Conservation (phyloP, 2,113 vertebrate species). For the Pelusios castaneus region DNA sequence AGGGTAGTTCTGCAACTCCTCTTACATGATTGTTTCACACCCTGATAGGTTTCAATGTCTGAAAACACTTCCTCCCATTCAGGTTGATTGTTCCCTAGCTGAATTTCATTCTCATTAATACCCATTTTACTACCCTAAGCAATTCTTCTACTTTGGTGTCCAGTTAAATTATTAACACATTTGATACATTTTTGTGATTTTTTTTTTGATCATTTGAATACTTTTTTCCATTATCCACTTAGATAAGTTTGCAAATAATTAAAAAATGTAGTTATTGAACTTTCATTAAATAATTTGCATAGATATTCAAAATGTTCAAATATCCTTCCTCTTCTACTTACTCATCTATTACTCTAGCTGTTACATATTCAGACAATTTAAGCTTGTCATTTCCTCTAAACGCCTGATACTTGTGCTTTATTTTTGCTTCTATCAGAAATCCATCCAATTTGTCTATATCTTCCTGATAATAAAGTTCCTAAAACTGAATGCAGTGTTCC, state of each 20-base stretch:
- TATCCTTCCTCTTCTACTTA: not conserved
- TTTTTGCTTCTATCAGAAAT: not conserved
- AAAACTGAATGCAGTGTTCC: not conserved
- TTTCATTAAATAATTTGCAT: not conserved
- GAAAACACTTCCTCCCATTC: not conserved
- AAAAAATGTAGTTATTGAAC: not conserved
- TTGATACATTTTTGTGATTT: not conserved
- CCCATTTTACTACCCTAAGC: not conserved
- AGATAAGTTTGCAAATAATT: not conserved
- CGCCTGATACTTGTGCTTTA: not conserved
- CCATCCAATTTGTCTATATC: not conserved
- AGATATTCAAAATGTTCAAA: not conserved
- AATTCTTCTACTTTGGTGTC: not conserved
- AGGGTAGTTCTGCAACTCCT: rapidly evolving
- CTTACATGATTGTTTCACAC: not conserved
- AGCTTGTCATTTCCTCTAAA: not conserved
- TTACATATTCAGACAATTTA: not conserved
- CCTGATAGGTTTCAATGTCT: not conserved
- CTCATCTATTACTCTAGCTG: not conserved
- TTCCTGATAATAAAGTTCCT: not conserved
- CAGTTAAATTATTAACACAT: not conserved
- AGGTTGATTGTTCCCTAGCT: not conserved
- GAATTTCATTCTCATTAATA: not conserved
- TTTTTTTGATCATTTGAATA: not conserved
- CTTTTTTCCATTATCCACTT: not conserved